Conservation (phyloP, 2,797 vertebrate species). For the Onychomys arenicola region DNA sequence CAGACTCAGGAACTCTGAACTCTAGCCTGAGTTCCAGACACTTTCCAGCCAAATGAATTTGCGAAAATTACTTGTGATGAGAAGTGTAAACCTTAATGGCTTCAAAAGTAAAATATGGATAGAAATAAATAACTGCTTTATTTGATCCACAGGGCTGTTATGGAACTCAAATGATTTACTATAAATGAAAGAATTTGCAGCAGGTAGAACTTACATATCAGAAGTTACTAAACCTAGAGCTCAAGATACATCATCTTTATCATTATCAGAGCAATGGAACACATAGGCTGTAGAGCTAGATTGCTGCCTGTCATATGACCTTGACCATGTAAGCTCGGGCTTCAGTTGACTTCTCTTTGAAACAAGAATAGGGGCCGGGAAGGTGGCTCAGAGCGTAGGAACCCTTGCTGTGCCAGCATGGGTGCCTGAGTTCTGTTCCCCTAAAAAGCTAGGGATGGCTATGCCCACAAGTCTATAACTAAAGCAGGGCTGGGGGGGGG, state of each 20-base stretch:
- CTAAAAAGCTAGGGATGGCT: not conserved
- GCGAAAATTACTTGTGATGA: not conserved
- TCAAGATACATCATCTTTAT: not conserved
- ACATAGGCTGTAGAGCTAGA: not conserved
- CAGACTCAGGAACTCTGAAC: not conserved
- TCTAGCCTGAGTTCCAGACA: not conserved
- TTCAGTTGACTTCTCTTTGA: conserved; percentile 31
- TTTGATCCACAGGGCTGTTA: not conserved
- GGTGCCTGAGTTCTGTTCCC: not conserved
- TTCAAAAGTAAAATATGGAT: conserved; percentile 20
- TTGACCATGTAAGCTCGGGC: not conserved
- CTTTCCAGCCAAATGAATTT: not conserved
- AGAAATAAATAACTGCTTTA: conserved; percentile 1
- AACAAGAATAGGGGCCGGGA: not conserved
- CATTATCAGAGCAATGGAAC: not conserved
- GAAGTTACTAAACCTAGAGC: not conserved
- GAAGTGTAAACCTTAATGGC: not conserved
- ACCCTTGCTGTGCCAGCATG: not conserved
- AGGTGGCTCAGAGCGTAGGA: not conserved
- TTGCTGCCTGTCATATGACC: not conserved
- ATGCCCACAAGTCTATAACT: not conserved
- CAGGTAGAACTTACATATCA: not conserved
- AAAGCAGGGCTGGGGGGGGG: not conserved
- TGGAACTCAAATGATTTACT: not conserved
- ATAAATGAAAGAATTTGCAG: conserved; percentile 32